Conservation (phyloP, 2,888 invertebrate species). For the Melanotus villosus region DNA sequence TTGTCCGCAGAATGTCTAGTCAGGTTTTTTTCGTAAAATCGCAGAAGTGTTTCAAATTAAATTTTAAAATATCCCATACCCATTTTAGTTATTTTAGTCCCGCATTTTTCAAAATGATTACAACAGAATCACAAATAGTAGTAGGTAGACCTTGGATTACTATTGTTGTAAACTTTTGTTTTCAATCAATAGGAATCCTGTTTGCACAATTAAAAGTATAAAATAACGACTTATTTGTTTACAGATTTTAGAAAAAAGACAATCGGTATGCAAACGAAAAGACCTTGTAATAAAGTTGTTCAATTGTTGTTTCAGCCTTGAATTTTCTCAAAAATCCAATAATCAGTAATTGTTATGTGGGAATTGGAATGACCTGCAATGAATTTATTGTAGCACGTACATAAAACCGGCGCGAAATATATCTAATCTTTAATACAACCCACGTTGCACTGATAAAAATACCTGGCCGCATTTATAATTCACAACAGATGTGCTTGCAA, state of each 20-base stretch:
- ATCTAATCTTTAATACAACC: slow-evolving; percentile 18
- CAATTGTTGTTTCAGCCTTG: not conserved
- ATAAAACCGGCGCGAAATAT: not conserved
- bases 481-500: slow-evolving; percentile 9
- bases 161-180: no score
- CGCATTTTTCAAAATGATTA: no score
- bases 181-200: no score
- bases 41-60: no score
- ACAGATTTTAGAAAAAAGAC: not conserved
- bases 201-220: no score
- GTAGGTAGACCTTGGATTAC: no score
- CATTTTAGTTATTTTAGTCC: no score
- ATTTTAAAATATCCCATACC: no score
- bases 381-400: slow-evolving; percentile 6
- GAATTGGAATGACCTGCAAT: not conserved
- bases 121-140: no score
- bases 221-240: not conserved
- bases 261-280: not conserved
- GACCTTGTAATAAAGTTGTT: not conserved
- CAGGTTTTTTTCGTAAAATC: no score
- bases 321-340: not conserved
- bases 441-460: slow-evolving; percentile 11
- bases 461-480: slow-evolving; percentile 9
- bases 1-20: no score
- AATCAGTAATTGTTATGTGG: not conserved